These are phyloP conservation scores for Pseudopodoces humilis DNA, from an alignment of 2,113 vertebrate genomes.

Conservation along the genomic window DNA sequence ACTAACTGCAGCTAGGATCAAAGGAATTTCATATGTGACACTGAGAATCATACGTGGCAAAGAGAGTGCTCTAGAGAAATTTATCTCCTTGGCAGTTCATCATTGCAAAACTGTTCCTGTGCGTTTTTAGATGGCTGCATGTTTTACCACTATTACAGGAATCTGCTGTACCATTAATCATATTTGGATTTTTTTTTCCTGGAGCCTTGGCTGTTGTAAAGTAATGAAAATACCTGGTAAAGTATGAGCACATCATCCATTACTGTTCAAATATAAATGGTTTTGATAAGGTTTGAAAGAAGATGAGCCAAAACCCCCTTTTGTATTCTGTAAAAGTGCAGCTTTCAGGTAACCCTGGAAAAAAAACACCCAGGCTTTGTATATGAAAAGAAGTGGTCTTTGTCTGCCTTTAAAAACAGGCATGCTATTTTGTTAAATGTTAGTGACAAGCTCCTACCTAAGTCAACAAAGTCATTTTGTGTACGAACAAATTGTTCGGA, in stretches of 20 bases:
- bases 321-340: conserved; percentile 10
- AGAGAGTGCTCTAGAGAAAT: background rate
- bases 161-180: background rate
- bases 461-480: background rate
- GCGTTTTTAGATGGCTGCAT: background rate
- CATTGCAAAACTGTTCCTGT: background rate
- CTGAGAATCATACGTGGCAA: background rate
- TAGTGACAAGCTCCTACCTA: conserved; percentile 17
- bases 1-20: background rate
- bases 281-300: conserved; percentile 37
- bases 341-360: background rate
- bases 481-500: conserved; percentile 28
- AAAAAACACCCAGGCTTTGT: background rate
- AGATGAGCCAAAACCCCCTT: conserved; percentile 30
- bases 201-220: background rate
- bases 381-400: conserved; percentile 15
- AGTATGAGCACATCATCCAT: conserved; percentile 12
- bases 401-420: conserved; percentile 37
- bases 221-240: conserved; percentile 15
- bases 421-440: background rate
- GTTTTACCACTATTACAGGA: background rate
- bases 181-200: background rate
- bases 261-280: conserved; percentile 33
- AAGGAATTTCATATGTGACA: background rate
- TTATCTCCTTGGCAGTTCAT: background rate